Conservation (phyloP, 2,888 invertebrate genomes). For the Marronus borbonicus region DNA sequence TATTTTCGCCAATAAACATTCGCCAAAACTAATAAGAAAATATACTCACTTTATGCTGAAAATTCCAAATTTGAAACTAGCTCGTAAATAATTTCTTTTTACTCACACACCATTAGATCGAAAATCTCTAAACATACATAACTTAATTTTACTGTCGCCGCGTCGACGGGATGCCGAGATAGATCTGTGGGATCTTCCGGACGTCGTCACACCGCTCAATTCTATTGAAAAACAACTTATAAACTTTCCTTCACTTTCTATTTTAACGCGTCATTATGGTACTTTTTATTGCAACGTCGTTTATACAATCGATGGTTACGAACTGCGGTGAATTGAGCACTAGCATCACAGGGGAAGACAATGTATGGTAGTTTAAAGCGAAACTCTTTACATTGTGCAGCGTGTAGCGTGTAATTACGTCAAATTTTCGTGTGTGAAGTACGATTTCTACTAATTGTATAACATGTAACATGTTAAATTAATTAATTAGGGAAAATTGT, state of each 20-base stretch:
- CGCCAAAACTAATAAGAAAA: too few species aligned
- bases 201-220: background rate
- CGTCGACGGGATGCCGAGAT: background rate
- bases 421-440: background rate
- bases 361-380: background rate
- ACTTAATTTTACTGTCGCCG: background rate
- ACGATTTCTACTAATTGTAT: background rate
- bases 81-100: background rate
- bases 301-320: constrained; percentile 2
- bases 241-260: constrained; percentile 51
- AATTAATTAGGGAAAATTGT: background rate
- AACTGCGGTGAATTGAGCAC: background rate
- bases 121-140: background rate
- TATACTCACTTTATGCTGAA: background rate
- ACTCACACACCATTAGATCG: background rate
- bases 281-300: constrained; percentile 19
- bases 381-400: too few species aligned
- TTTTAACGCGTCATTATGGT: constrained; percentile 41
- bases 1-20: too few species aligned
- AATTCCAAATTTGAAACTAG: background rate
- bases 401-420: background rate
- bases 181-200: constrained; percentile 13
- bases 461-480: background rate
- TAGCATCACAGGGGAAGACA: background rate
- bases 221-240: constrained; percentile 26